These are phyloP conservation scores for Periophthalmodon schlosseri DNA, from an alignment of 2,113 vertebrate genomes.

Conservation along the genomic window DNA sequence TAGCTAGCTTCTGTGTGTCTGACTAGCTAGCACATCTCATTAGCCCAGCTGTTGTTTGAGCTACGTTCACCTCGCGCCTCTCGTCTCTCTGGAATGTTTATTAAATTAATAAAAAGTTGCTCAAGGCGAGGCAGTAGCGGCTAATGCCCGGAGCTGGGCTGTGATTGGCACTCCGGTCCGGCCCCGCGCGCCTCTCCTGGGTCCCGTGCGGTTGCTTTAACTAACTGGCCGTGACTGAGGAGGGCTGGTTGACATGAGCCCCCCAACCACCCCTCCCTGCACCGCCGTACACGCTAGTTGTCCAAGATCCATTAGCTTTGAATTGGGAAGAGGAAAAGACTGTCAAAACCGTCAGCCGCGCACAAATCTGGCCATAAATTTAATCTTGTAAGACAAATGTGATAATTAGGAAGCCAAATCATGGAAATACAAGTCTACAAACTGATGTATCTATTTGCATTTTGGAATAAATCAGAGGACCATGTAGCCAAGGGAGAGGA, in stretches of 20 bases:
- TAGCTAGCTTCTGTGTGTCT: slow-evolving; percentile 24
- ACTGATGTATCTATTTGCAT: neutral
- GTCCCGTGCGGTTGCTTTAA: slow-evolving; percentile 74
- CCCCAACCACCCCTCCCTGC: slow-evolving; percentile 7
- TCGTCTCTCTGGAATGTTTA: slow-evolving; percentile 79
- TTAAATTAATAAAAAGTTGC: slow-evolving; percentile 83
- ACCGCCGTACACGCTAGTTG: slow-evolving; percentile 10
- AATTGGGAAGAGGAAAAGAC: slow-evolving; percentile 8
- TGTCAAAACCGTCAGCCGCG: slow-evolving; percentile 28
- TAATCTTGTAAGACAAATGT: slow-evolving; percentile 1
- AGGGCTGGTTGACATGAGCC: slow-evolving; percentile 68
- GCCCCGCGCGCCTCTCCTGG: slow-evolving; percentile 59
- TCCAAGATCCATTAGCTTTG: slow-evolving; percentile 29
- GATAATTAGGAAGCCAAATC: slow-evolving; percentile 3
- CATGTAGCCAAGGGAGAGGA: neutral
- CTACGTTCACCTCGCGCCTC: slow-evolving; percentile 37
- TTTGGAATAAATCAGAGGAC: neutral
- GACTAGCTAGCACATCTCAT: slow-evolving; percentile 61
- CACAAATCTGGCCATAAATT: slow-evolving; percentile 2
- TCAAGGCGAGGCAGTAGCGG: slow-evolving; percentile 67
- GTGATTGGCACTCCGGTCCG: slow-evolving; percentile 76
- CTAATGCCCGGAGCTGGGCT: slow-evolving; percentile 66
- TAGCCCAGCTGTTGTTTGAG: slow-evolving; percentile 58
- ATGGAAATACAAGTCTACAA: neutral
- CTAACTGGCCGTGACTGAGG: slow-evolving; percentile 79